phyloP scores from a whole-genome alignment of 2,888 invertebrate genomes.

The Epistrophe grossulariae region DNA sequence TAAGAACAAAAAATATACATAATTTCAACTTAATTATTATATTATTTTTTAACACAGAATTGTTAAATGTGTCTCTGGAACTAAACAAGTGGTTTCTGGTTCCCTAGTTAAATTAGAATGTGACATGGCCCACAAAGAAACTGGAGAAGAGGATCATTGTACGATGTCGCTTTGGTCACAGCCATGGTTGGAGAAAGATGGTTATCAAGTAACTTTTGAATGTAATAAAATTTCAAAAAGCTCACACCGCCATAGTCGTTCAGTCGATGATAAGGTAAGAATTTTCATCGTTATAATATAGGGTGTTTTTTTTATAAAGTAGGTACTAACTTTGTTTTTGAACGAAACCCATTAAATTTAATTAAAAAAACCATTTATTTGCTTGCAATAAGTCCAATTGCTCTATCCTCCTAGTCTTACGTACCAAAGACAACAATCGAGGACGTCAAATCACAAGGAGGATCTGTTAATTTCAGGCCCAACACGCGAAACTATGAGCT shows the following conservation, averaged over 20 bases:
- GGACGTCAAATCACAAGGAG: no score
- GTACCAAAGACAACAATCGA: no score
- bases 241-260: constrained; percentile 80
- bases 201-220: constrained; percentile 83
- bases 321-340: no score
- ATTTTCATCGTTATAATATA: not conserved
- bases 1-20: not conserved
- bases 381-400: no score
- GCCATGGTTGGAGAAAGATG: constrained; percentile 84
- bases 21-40: not conserved
- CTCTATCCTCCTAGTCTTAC: no score
- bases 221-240: constrained; percentile 81
- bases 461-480: no score
- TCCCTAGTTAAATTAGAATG: constrained; percentile 86
- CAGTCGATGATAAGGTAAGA: constrained; percentile 77
- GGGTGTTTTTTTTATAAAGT: no score
- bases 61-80: constrained; percentile 81
- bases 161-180: constrained; percentile 85
- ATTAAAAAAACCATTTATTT: no score
- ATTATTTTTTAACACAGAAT: constrained; percentile 77
- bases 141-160: constrained; percentile 79
- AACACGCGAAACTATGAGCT: no score
- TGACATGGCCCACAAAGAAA: constrained; percentile 85
- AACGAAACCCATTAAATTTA: no score
- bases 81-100: constrained; percentile 85